Base-by-base conservation (phyloP, 2,888 invertebrate species). In the Actias luna region DNA sequence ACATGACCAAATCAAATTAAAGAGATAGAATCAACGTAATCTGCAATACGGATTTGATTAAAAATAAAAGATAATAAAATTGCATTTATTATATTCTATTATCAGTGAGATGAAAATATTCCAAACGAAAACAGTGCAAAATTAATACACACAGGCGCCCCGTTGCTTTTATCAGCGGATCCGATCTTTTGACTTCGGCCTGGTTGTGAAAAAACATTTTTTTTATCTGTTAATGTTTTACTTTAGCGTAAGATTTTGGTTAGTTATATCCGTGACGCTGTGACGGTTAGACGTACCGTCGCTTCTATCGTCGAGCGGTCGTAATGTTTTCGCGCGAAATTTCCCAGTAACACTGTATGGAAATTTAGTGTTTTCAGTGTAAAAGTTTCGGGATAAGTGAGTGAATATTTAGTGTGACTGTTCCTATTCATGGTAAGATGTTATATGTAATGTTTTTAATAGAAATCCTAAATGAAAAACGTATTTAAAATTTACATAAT, bases 131-230 rank as follows among this genome's bases (percentile, higher is more conserved):
- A 50, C 25, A 50, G 61, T 63, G 59, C 42, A 55, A 35, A 42
- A 35, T 64, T 64, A 61, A 65, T 63, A 46, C 63, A 68, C 29
- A 39, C n/a, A 18, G 8, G n/a, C 29, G 22, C 14, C 29, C n/a
- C 29, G 29, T 18, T 22, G 36, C n/a, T 57, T 61, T 39, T 57
- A 57, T 39, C 29, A 61, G 1, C 18, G 18, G 22, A 29, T 57
- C 8, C 12, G n/a, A 55, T 42, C 58, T 25, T 31, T 62, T 25
- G 46, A 42, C 39, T 62, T 39, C 58, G 31, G 61, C 36, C 55
- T 25, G 36, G 58, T 62, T 58, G 39, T 55, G 55, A 55, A 55
- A 55, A 55, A 55, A 27, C 52, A 25, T 60, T 57, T 60, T 36
- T 50, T 62, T 60, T 60, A 58, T 62, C 55, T 58, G 36, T 42